A percentile compares a stretch with the other conserved stretches of the same genome.
Conservation (phyloP, 92 coral and sea anemone species). For the Actinernus sp. region DNA sequence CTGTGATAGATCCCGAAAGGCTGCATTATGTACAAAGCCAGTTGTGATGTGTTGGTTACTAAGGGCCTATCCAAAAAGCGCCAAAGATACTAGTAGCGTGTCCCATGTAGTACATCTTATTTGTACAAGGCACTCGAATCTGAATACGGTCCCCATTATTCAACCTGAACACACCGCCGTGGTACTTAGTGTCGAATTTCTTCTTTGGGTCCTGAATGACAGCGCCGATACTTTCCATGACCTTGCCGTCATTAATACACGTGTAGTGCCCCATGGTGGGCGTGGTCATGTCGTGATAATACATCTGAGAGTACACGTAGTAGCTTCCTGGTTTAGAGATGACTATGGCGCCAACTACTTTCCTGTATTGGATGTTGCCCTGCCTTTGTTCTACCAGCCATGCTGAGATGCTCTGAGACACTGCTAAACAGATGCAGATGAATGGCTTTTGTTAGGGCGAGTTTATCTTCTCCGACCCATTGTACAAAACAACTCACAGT, state of each 20-base stretch:
- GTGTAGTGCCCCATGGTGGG: slow-evolving; percentile 62
- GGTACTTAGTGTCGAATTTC: slow-evolving; percentile 65
- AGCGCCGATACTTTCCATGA: slow-evolving; percentile 70
- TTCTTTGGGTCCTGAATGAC: neutral
- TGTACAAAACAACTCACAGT: too few species aligned
- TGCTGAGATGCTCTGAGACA: slow-evolving; percentile 7
- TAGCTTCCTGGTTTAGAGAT: slow-evolving; percentile 76
- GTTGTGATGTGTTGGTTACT: too few species aligned
- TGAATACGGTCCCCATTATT: slow-evolving; percentile 72
- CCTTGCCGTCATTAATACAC: slow-evolving; percentile 62
- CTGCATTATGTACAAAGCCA: too few species aligned
- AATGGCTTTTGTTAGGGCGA: too few species aligned
- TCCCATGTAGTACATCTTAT: slow-evolving; percentile 58
- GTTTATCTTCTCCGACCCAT: too few species aligned
- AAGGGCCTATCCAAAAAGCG: slow-evolving; percentile 74
- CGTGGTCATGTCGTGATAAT: slow-evolving; percentile 68
- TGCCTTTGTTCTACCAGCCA: slow-evolving; percentile 67
- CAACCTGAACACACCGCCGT: slow-evolving; percentile 85
- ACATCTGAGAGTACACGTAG: slow-evolving; percentile 91
- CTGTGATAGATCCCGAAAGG: too few species aligned
- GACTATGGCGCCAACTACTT: slow-evolving; percentile 58
- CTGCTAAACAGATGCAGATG: neutral
- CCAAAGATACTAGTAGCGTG: slow-evolving; percentile 72
- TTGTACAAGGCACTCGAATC: slow-evolving; percentile 59
- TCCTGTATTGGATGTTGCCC: slow-evolving; percentile 76